Conservation (phyloP, 2,888 invertebrate species). For the Ophion obscuratus region DNA sequence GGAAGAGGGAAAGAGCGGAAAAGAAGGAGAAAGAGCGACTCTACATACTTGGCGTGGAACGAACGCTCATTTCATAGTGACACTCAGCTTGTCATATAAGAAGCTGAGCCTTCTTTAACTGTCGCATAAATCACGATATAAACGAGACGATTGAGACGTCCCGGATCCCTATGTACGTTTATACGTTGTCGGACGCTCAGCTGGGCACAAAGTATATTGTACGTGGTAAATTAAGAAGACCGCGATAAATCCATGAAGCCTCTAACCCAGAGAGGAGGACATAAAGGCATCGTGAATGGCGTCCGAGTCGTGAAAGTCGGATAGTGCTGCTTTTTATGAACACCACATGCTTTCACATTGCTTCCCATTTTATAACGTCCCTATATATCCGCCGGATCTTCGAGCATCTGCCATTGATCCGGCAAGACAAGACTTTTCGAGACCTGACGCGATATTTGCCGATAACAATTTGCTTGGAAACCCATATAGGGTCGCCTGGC, state of each 20-base stretch:
- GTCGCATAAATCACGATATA: conserved; percentile 77
- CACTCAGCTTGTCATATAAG: conserved; percentile 48
- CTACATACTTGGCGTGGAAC: conserved; percentile 66
- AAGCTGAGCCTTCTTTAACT: conserved; percentile 73
- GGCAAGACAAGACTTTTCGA: conserved; percentile 32
- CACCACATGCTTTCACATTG: conserved; percentile 22
- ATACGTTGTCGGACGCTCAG: conserved; percentile 41
- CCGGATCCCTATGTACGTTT: conserved; percentile 20
- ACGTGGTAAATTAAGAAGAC: conserved; percentile 56
- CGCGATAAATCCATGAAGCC: conserved; percentile 46
- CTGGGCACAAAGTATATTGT: conserved; percentile 42
- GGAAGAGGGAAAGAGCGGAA: conserved; percentile 33
- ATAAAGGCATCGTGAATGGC: conserved; percentile 37
- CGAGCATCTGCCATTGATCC: conserved; percentile 40
- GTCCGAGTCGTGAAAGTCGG: conserved; percentile 65
- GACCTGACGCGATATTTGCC: conserved; percentile 42
- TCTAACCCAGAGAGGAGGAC: conserved; percentile 26
- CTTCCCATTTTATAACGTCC: conserved; percentile 46
- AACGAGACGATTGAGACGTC: conserved; percentile 63
- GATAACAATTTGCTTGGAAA: conserved; percentile 35
- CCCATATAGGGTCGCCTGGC: no score
- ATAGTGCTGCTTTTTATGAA: conserved; percentile 67
- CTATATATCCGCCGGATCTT: conserved; percentile 17
- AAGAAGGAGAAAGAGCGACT: conserved; percentile 42
- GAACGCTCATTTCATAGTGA: conserved; percentile 54